phyloP scores from a whole-genome alignment of 2,888 invertebrate species.

The Chaitophorus viminalis region DNA sequence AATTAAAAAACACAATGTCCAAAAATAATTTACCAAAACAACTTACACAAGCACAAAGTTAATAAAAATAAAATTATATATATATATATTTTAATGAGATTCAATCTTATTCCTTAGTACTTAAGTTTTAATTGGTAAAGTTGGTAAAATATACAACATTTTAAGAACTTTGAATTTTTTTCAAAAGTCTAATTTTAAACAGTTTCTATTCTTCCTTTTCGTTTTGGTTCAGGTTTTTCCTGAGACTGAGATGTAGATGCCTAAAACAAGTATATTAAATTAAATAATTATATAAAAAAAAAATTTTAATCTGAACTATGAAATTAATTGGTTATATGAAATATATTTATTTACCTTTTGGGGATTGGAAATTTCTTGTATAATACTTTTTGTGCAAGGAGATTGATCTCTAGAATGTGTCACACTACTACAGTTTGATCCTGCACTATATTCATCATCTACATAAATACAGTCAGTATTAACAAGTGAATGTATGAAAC shows the following conservation, averaged over 20 bases:
- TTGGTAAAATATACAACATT: background rate
- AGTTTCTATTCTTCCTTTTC: constrained; percentile 74
- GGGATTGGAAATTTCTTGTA: constrained; percentile 29
- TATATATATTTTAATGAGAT: background rate
- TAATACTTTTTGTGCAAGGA: constrained; percentile 1
- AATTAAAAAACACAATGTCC: background rate
- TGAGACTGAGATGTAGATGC: background rate
- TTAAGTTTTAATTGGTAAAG: background rate
- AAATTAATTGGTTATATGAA: background rate
- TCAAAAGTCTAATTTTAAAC: constrained; percentile 66
- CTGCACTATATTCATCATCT: constrained; percentile 53
- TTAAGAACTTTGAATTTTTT: background rate
- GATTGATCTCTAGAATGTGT: constrained; percentile 53
- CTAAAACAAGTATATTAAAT: background rate
- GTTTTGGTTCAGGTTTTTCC: constrained; percentile 66
- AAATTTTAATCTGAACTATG: background rate
- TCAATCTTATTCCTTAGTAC: background rate
- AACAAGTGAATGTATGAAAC: too few species aligned
- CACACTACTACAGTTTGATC: constrained; percentile 47
- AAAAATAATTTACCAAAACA: background rate
- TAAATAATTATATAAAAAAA: background rate
- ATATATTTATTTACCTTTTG: constrained; percentile 32
- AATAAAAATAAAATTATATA: background rate
- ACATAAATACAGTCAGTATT: background rate
- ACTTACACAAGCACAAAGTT: background rate